phyloP scores from a whole-genome alignment of 2,888 invertebrate species.

The Pyrochroa serraticornis region DNA sequence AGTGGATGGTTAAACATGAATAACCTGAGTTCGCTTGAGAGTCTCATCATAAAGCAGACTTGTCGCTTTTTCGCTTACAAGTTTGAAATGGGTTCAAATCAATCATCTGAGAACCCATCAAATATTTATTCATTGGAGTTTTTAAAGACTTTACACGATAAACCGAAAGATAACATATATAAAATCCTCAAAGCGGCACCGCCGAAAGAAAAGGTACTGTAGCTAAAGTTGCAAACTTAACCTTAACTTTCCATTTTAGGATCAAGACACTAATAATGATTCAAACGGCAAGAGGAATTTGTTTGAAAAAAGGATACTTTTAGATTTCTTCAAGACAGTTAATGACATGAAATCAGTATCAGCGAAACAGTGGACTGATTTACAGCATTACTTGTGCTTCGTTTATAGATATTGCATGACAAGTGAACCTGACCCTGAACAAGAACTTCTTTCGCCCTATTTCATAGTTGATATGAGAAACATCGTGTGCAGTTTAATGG shows the following conservation, averaged over 20 bases:
- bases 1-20: constrained; percentile 25
- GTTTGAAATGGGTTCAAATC: constrained; percentile 43
- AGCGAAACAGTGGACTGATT: constrained; percentile 48
- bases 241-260: constrained; percentile 2
- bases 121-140: constrained; percentile 47
- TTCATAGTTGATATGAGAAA: constrained; percentile 49
- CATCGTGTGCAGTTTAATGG: constrained; percentile 48
- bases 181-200: constrained; percentile 24
- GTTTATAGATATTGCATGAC: constrained; percentile 52
- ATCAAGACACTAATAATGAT: constrained; percentile 20
- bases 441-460: constrained; percentile 45
- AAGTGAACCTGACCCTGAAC: constrained; percentile 44
- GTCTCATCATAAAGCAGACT: constrained; percentile 32
- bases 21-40: constrained; percentile 26
- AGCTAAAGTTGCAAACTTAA: constrained; percentile 14
- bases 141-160: constrained; percentile 45
- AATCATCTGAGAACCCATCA: constrained; percentile 37
- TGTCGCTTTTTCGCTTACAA: constrained; percentile 39
- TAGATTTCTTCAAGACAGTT: constrained; percentile 44
- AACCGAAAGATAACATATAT: constrained; percentile 42
- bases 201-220: no score
- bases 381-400: constrained; percentile 53
- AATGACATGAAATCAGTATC: constrained; percentile 43
- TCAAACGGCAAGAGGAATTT: constrained; percentile 34
- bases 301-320: constrained; percentile 38